Percentiles rank a stretch among this genome's conserved stretches.
Conservation (phyloP, 1,140 invertebrate genomes). For the Trichomalopsis sarcophagae region DNA sequence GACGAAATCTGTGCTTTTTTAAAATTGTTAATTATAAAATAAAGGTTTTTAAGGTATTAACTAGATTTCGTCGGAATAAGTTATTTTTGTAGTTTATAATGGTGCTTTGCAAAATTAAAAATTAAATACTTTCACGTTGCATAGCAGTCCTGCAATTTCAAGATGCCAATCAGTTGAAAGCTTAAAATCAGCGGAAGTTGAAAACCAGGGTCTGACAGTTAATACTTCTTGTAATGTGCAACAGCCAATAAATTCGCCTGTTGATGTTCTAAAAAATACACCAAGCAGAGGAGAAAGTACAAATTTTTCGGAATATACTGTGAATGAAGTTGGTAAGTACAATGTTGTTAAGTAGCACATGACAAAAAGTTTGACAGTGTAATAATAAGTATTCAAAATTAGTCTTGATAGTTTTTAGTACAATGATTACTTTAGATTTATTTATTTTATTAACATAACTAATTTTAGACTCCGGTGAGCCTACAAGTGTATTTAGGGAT, state of each 20-base stretch:
- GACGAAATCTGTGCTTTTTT: background rate
- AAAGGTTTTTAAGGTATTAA: background rate
- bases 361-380: too few relatives aligned
- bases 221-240: background rate
- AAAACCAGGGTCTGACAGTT: background rate
- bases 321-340: slow-evolving; percentile 23
- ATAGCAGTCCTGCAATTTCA: background rate
- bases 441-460: slow-evolving; percentile 17
- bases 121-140: background rate
- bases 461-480: slow-evolving; percentile 48
- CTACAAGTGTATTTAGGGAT: slow-evolving; percentile 39
- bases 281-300: slow-evolving; percentile 23
- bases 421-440: background rate
- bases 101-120: background rate
- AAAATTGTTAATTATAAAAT: background rate
- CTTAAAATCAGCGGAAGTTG: background rate
- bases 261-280: background rate
- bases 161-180: slow-evolving; percentile 2
- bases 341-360: background rate
- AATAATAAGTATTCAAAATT: too few relatives aligned
- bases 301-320: slow-evolving; percentile 16
- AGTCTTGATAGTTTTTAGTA: too few relatives aligned
- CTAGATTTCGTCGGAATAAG: background rate
- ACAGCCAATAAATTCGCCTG: slow-evolving; percentile 37
- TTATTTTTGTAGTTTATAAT: background rate